Conservation (phyloP, 2,797 vertebrate genomes). For the Vultur gryphus region DNA sequence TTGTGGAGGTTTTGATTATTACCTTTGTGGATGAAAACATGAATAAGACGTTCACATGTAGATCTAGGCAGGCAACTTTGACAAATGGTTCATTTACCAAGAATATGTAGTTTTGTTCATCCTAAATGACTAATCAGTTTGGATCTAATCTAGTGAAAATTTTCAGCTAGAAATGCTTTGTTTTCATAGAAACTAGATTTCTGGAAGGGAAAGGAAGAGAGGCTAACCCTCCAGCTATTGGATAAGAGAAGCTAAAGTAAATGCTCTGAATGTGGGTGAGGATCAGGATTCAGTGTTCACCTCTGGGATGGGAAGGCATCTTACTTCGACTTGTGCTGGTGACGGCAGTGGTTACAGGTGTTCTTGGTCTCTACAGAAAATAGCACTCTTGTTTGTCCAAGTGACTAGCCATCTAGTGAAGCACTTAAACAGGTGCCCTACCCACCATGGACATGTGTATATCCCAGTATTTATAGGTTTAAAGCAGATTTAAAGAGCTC, state of each 20-base stretch:
- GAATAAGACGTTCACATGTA: rapidly evolving
- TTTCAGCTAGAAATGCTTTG: neutral
- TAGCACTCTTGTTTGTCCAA: neutral
- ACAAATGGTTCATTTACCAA: neutral
- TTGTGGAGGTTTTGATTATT: neutral
- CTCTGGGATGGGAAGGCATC: neutral
- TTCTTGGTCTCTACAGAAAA: neutral
- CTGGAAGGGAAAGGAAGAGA: neutral
- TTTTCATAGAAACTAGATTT: neutral
- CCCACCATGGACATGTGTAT: rapidly evolving
- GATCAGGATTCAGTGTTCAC: neutral
- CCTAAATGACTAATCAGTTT: neutral
- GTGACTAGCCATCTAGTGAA: neutral
- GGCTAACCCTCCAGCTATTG: neutral
- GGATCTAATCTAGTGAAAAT: neutral
- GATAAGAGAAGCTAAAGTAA: neutral
- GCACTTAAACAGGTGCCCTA: neutral
- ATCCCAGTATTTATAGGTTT: neutral
- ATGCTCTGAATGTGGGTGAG: neutral
- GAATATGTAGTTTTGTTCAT: neutral
- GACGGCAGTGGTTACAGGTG: neutral
- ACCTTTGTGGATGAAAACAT: neutral
- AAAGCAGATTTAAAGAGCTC: neutral
- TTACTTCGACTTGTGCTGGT: neutral
- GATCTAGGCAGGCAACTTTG: neutral